Evolutionary conservation across 1,140 invertebrate genomes (phyloP), one percentile per base, ranked within the genome.

Genomic region (Drosophila orena): DNA sequence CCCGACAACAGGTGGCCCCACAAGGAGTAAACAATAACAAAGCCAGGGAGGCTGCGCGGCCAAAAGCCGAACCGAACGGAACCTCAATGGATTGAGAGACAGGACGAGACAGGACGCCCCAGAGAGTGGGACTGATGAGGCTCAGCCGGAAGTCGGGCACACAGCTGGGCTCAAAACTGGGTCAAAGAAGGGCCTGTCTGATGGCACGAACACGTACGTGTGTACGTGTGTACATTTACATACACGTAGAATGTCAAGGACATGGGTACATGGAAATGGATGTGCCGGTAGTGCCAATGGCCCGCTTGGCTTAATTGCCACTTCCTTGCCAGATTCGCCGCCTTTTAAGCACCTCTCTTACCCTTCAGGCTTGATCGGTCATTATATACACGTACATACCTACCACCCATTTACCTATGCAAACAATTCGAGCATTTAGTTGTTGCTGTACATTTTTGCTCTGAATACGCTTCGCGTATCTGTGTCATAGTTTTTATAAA

Each of bases 401-500:
- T 17, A 15, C 43, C 56, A 53, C n/a, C 47, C 7, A 47, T 27
- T 3, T 50, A 11, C 66, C 66, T 35, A 61, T 38, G 50, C 69
- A 35, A 57, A 55, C 40, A 55, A 52, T 27, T 52, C 43, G 4
- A 38, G 40, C 42, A 43, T 42, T 55, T 56, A 69, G 81, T 81
- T 81, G 83, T 79, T 79, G 75, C 86, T 83, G 83, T 88, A 88
- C 79, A 81, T 89, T 81, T 89, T 79, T 89, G 84, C 79, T 83
- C 84, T 69, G 83, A 88, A 88, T 88, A 89, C 58, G 68, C 68
- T 72, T 44, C 56, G 75, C 83, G 83, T 84, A 89, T 89, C 84
- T 89, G 85, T 89, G 84, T 89, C 85, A 89, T 89, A 89, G 85
- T 90, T 89, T 90, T 84, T 89, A 89, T 70, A 90, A 89, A 89